Percentiles rank a stretch among this genome's conserved stretches.
Conservation (phyloP, 2,797 vertebrate species). For the Muraenolepis orangiensis region DNA sequence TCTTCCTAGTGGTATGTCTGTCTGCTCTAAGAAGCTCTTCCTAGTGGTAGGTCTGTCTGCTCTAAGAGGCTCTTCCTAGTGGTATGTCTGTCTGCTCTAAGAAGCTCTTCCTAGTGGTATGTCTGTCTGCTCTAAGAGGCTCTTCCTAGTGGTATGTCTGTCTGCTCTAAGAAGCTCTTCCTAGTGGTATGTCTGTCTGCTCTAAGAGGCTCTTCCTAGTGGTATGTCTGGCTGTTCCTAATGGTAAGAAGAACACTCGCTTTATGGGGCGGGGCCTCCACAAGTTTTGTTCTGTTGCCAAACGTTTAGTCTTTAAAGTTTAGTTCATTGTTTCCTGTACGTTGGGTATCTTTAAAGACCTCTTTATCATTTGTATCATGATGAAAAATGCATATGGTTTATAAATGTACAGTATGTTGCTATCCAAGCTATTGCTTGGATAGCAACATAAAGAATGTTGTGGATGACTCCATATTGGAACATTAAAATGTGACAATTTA, state of each 20-base stretch:
- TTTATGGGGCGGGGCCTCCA: background rate
- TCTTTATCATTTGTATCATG: background rate
- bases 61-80: slow-evolving; percentile 71
- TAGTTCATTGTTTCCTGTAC: background rate
- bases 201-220: no score
- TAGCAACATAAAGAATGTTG: background rate
- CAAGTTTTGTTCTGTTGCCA: background rate
- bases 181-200: background rate
- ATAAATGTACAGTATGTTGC: no score
- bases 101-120: slow-evolving; percentile 53
- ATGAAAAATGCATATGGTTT: background rate
- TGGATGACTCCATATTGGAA: slow-evolving; percentile 43
- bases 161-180: slow-evolving; percentile 72
- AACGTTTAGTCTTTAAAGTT: background rate
- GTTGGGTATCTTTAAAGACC: background rate
- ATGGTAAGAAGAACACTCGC: background rate
- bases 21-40: slow-evolving; percentile 72
- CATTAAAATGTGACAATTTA: slow-evolving; percentile 1
- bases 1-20: slow-evolving; percentile 19
- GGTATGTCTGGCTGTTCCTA: background rate
- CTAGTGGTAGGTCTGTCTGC: background rate
- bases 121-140: slow-evolving; percentile 67
- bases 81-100: slow-evolving; percentile 51
- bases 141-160: slow-evolving; percentile 19
- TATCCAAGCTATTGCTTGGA: background rate